Evolutionary conservation across 2,797 vertebrate genomes (phyloP).

Genomic region (Coreius guichenoti): DNA sequence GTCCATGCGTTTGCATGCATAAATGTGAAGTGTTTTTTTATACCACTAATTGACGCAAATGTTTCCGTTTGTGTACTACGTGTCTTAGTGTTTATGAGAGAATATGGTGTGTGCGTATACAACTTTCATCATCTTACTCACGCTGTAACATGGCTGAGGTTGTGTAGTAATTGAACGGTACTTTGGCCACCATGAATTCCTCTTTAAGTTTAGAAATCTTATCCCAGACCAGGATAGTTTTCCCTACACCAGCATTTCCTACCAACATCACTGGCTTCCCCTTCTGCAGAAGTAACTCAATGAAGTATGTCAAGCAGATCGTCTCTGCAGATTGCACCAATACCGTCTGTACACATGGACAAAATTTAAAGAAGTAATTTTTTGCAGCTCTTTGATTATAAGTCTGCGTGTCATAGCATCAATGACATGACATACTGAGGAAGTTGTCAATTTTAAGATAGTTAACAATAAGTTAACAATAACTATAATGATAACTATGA

Average conservation of each 20-base stretch:
- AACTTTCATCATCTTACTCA: slow-evolving; percentile 55
- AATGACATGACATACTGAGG: not conserved
- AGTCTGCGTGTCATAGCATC: not conserved
- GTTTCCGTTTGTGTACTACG: not conserved
- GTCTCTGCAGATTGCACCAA: slow-evolving; percentile 76
- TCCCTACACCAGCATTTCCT: slow-evolving; percentile 79
- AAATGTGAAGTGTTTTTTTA: not conserved
- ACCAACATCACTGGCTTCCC: slow-evolving; percentile 76
- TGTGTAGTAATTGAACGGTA: slow-evolving; percentile 78
- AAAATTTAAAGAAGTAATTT: not conserved
- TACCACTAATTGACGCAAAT: not conserved
- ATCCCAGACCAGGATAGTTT: slow-evolving; percentile 78
- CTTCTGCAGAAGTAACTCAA: slow-evolving; percentile 78
- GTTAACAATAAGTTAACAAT: not conserved
- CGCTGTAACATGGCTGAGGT: slow-evolving; percentile 77
- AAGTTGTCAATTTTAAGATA: not conserved
- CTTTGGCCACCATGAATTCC: slow-evolving; percentile 75
- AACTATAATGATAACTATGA: not conserved
- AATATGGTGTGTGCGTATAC: not conserved
- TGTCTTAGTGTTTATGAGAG: not conserved
- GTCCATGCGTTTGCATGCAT: not conserved
- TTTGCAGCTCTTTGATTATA: not conserved
- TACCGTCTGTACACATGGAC: slow-evolving; percentile 69
- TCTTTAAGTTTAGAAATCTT: slow-evolving; percentile 74
- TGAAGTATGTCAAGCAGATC: slow-evolving; percentile 76